These are phyloP conservation scores for Jaculus jaculus DNA, from an alignment of 2,113 vertebrate genomes.

Conservation along the genomic window DNA sequence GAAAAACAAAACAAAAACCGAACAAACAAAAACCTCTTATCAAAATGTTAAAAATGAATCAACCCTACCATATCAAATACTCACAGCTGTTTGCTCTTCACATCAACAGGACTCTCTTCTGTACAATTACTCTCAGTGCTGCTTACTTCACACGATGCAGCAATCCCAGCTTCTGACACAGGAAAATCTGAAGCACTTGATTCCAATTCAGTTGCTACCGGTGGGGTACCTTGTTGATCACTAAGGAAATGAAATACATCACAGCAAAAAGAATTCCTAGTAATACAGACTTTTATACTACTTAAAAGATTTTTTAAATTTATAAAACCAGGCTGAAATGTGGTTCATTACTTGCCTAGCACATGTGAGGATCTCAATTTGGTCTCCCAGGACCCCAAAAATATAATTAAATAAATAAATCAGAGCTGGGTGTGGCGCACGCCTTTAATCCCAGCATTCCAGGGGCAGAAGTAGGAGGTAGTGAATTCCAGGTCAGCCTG, in stretches of 20 bases:
- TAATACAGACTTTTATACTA: neutral
- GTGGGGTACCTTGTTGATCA: slow-evolving; percentile 28
- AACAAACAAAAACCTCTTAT: neutral
- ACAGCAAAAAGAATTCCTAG: neutral
- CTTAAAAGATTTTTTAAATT: neutral
- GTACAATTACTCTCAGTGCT: slow-evolving; percentile 38
- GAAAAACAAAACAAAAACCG: too few relatives aligned
- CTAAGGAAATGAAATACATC: slow-evolving; percentile 68
- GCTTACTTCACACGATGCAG: neutral
- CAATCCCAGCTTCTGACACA: slow-evolving; percentile 24
- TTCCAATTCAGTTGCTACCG: slow-evolving; percentile 28
- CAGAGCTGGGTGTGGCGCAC: too few relatives aligned
- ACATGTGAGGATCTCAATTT: neutral
- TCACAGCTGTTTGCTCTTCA: slow-evolving; percentile 77
- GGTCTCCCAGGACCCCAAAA: too few relatives aligned
- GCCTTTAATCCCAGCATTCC: too few relatives aligned
- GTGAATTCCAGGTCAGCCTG: too few relatives aligned
- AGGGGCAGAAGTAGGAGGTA: too few relatives aligned
- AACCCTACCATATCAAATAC: slow-evolving; percentile 66
- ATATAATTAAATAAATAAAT: neutral
- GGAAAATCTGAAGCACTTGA: neutral
- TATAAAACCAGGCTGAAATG: neutral
- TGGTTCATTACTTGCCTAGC: neutral
- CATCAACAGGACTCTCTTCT: slow-evolving; percentile 49
- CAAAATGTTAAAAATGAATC: slow-evolving; percentile 14